Conservation (phyloP, 2,888 invertebrate genomes). For the Drosophila rubida region DNA sequence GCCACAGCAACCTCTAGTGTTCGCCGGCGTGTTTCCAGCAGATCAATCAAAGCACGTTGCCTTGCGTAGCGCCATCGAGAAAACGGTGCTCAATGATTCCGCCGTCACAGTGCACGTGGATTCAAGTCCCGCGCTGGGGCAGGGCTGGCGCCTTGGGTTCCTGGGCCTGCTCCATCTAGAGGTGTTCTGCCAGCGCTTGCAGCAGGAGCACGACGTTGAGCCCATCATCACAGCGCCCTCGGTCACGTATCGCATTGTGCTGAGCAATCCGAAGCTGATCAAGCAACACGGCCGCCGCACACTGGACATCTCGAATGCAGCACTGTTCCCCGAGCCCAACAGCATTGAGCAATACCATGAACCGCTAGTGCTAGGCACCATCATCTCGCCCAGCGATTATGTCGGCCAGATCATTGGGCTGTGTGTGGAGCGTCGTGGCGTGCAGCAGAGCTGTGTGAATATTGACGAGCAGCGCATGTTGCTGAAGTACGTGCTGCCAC, state of each 20-base stretch:
- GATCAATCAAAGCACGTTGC: slow-evolving; percentile 93
- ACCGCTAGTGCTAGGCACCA: slow-evolving; percentile 94
- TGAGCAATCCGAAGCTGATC: slow-evolving; percentile 90
- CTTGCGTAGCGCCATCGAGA: slow-evolving; percentile 93
- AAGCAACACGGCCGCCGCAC: slow-evolving; percentile 88
- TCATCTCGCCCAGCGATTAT: slow-evolving; percentile 93
- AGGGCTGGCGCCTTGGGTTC: slow-evolving; percentile 95
- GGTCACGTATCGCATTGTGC: slow-evolving; percentile 91
- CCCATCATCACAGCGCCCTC: slow-evolving; percentile 94
- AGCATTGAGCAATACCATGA: slow-evolving; percentile 92
- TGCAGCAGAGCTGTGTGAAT: slow-evolving; percentile 87
- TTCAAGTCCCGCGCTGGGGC: slow-evolving; percentile 93
- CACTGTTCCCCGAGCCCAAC: slow-evolving; percentile 88
- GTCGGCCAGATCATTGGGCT: slow-evolving; percentile 89
- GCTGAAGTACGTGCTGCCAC: slow-evolving; percentile 93
- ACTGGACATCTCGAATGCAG: slow-evolving; percentile 90
- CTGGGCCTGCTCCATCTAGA: slow-evolving; percentile 94
- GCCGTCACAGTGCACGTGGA: slow-evolving; percentile 93
- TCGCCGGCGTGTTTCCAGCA: slow-evolving; percentile 93
- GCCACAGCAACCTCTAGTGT: slow-evolving; percentile 92
- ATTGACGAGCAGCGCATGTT: slow-evolving; percentile 94
- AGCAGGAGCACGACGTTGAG: slow-evolving; percentile 93
- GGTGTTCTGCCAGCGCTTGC: slow-evolving; percentile 93
- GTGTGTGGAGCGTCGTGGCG: slow-evolving; percentile 91
- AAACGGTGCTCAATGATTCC: slow-evolving; percentile 96